These are phyloP conservation scores for Cydia splendana DNA, from an alignment of 1,140 invertebrate species.

Conservation along the genomic window DNA sequence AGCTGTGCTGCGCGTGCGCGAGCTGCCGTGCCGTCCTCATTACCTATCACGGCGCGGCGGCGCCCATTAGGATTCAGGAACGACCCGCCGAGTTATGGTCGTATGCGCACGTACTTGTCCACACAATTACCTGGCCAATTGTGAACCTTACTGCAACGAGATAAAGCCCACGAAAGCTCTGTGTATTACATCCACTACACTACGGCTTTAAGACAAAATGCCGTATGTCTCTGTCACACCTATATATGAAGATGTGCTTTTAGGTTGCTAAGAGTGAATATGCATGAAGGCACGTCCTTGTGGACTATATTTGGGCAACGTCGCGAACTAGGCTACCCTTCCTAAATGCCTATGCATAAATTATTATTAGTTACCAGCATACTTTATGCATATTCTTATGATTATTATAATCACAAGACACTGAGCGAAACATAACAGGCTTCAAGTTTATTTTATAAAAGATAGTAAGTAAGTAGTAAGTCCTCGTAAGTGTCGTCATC, in stretches of 20 bases:
- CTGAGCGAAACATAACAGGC: too few relatives aligned
- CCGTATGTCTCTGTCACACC: neutral
- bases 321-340: neutral
- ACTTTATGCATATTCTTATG: neutral
- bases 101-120: neutral
- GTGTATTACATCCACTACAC: neutral
- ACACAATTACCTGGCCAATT: too few relatives aligned
- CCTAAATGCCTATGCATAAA: neutral
- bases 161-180: too few relatives aligned
- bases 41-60: neutral
- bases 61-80: neutral
- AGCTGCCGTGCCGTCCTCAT: neutral
- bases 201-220: neutral
- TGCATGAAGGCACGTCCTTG: neutral
- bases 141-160: too few relatives aligned
- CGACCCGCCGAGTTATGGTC: neutral
- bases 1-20: neutral
- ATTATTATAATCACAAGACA: too few relatives aligned
- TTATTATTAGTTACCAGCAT: neutral
- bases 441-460: too few relatives aligned
- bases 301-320: neutral
- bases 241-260: neutral
- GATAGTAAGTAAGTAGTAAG: too few relatives aligned
- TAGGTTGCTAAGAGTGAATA: neutral
- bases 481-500: too few relatives aligned